These are phyloP conservation scores for Sclerodermus sp. DNA, from an alignment of 2,888 invertebrate genomes.

Conservation along the genomic window DNA sequence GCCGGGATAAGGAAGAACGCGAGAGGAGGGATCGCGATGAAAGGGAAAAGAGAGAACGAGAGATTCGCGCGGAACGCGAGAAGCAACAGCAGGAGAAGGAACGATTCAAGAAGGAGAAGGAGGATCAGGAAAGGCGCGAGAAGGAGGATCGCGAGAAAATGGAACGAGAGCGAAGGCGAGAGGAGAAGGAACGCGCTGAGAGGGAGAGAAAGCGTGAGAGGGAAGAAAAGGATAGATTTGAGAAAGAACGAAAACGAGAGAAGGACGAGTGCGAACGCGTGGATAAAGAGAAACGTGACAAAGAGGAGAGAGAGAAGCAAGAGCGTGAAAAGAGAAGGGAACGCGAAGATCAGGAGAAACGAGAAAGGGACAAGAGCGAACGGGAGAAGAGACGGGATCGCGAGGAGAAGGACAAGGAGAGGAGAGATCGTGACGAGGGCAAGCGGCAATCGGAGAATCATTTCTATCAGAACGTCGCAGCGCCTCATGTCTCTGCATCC, in stretches of 20 bases:
- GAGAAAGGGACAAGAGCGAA: conserved; percentile 57
- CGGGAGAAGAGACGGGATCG: conserved; percentile 48
- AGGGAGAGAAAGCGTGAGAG: conserved; percentile 52
- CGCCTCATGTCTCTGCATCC: conserved; percentile 25
- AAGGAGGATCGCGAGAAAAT: conserved; percentile 58
- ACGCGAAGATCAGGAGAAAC: conserved; percentile 53
- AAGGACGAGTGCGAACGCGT: conserved; percentile 52
- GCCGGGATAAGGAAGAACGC: conserved; percentile 42
- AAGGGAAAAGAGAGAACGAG: conserved; percentile 45
- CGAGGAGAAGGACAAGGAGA: conserved; percentile 57
- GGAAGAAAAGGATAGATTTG: conserved; percentile 53
- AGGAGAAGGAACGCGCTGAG: conserved; percentile 54
- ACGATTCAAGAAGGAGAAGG: conserved; percentile 52
- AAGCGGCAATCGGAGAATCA: conserved; percentile 50
- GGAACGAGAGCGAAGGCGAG: conserved; percentile 38
- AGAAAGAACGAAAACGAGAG: conserved; percentile 30
- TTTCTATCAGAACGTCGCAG: conserved; percentile 32
- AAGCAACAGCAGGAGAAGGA: conserved; percentile 45
- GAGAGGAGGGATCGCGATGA: conserved; percentile 38
- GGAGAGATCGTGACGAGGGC: conserved; percentile 49
- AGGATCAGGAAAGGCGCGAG: conserved; percentile 46
- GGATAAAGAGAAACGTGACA: conserved; percentile 56
- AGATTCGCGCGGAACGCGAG: conserved; percentile 41
- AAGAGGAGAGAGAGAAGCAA: conserved; percentile 46
- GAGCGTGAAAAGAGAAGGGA: conserved; percentile 52